These are phyloP conservation scores for Antechinus flavipes DNA, from an alignment of 2,113 vertebrate species.

Conservation along the genomic window DNA sequence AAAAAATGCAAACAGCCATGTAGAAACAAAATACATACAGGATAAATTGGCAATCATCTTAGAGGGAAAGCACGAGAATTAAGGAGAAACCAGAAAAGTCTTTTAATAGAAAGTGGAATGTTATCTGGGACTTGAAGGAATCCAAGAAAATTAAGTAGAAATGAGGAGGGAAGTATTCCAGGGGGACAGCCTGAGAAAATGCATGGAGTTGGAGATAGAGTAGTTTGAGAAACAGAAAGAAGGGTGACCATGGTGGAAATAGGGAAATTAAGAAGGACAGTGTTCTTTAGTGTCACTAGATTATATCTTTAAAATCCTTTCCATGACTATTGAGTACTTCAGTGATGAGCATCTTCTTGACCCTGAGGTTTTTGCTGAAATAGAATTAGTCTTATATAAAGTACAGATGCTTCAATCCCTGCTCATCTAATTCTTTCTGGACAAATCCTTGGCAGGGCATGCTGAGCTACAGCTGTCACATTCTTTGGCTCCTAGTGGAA, in stretches of 20 bases:
- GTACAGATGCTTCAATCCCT: background rate
- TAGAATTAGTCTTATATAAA: background rate
- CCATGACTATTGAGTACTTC: background rate
- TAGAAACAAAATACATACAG: background rate
- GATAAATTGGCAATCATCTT: background rate
- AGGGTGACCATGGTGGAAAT: background rate
- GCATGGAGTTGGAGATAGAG: background rate
- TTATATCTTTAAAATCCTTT: background rate
- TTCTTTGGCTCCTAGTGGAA: conserved; percentile 21
- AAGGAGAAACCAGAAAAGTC: background rate
- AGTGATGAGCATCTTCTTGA: background rate
- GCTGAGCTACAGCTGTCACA: background rate
- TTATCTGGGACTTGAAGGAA: background rate
- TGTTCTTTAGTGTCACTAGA: background rate
- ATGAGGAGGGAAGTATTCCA: background rate
- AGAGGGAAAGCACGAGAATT: background rate
- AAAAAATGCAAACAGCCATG: background rate
- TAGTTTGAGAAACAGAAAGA: background rate
- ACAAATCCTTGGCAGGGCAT: background rate
- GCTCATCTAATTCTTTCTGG: background rate
- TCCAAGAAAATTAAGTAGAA: background rate
- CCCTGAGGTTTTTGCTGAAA: background rate
- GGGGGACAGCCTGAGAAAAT: background rate
- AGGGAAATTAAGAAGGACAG: background rate
- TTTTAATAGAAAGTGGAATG: background rate